Conservation (phyloP, 1,140 invertebrate species). For the Cotesia vestalis region DNA sequence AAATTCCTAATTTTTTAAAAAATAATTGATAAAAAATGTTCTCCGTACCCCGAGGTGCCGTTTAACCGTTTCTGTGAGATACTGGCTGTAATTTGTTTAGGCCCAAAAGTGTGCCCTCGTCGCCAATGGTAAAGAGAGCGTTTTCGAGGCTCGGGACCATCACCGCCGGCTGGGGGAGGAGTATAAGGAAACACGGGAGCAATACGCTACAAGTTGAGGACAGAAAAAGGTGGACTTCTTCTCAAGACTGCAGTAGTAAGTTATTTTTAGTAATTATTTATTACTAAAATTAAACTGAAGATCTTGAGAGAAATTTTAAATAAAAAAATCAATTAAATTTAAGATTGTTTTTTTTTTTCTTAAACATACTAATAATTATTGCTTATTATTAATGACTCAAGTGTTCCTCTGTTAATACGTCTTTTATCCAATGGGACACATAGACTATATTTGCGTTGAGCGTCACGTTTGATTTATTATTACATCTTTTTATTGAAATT, state of each 20-base stretch:
- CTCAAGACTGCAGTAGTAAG: conserved; percentile 90
- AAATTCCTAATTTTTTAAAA: conserved; percentile 2
- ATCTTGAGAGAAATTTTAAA: no score
- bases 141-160: conserved; percentile 88
- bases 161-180: conserved; percentile 88
- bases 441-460: no score
- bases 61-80: conserved; percentile 63
- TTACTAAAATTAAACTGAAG: conserved; percentile 13
- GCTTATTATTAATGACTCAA: no score
- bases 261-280: conserved; percentile 36
- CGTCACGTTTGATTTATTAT: no score
- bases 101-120: conserved; percentile 92
- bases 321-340: no score
- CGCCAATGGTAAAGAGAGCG: conserved; percentile 92
- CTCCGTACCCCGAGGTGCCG: conserved; percentile 59
- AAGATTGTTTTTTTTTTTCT: no score
- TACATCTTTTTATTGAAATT: no score
- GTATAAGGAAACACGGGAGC: conserved; percentile 79
- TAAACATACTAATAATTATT: no score
- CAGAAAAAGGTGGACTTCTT: conserved; percentile 91
- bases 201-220: conserved; percentile 80
- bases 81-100: conserved; percentile 69
- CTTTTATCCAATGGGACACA: no score
- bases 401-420: no score
- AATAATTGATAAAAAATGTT: neutral